Evolutionary conservation across 2,888 invertebrate species (phyloP).

Genomic region (Thysanoteuthis rhombus): DNA sequence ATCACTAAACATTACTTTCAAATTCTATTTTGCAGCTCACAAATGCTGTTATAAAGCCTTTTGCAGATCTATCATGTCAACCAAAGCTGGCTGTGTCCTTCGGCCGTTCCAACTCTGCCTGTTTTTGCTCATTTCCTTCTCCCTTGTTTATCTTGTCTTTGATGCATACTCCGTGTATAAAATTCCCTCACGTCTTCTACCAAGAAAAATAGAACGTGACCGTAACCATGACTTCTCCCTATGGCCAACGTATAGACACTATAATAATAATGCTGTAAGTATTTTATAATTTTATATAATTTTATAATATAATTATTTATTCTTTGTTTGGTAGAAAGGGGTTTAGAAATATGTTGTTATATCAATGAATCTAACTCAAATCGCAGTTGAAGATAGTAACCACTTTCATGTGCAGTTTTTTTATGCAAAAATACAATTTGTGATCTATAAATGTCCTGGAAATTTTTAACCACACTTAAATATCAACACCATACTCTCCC

Average conservation of each 20-base stretch:
- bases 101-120: slow-evolving; percentile 20
- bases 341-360: too few species aligned
- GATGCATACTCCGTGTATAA: slow-evolving; percentile 17
- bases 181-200: background rate
- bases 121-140: slow-evolving; percentile 1
- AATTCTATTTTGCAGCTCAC: background rate
- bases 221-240: slow-evolving; percentile 17
- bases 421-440: too few species aligned
- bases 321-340: background rate
- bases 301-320: background rate
- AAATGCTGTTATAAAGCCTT: background rate
- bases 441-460: too few species aligned
- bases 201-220: slow-evolving; percentile 27
- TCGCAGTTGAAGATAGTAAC: too few species aligned
- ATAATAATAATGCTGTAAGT: background rate
- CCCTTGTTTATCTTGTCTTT: slow-evolving; percentile 21
- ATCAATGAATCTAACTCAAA: too few species aligned
- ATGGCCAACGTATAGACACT: slow-evolving; percentile 1
- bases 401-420: too few species aligned
- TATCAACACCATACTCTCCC: too few species aligned
- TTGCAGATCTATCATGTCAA: background rate
- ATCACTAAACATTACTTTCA: background rate
- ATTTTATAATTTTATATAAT: too few species aligned
- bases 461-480: too few species aligned
- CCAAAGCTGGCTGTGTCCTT: background rate